Evolutionary conservation across 2,113 vertebrate genomes (phyloP).

Genomic region (Pseudorhombus dupliciocellatus): DNA sequence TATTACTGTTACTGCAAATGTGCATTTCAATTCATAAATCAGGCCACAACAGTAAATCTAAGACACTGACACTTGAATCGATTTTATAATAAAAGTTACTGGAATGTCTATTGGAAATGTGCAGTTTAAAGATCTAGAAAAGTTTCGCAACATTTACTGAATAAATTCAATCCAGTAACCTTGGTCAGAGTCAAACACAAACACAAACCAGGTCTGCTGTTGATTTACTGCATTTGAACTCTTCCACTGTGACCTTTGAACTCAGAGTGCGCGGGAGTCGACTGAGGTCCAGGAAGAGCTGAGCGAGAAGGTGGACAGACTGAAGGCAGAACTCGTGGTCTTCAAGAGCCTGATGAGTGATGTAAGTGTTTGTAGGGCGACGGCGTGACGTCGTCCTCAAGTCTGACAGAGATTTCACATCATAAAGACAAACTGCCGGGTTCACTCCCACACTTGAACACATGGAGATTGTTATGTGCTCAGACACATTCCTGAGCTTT

Average conservation of each 20-base stretch:
- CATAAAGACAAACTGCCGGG: not conserved
- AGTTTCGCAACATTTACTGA: not conserved
- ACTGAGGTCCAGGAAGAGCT: conserved; percentile 91
- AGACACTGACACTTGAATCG: not conserved
- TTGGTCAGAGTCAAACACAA: not conserved
- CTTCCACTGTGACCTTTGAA: conserved; percentile 8
- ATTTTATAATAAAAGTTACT: not conserved
- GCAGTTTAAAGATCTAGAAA: not conserved
- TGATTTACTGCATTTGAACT: conserved; percentile 8
- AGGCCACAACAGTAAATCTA: too few species aligned
- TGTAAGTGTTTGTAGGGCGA: conserved; percentile 83
- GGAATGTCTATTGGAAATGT: too few species aligned
- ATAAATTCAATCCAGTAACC: not conserved
- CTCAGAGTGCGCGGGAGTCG: conserved; percentile 88
- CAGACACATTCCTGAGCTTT: not conserved
- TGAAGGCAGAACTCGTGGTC: conserved; percentile 96
- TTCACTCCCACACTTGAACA: conserved; percentile 1
- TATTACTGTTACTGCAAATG: too few species aligned
- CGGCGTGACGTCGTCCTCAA: not conserved
- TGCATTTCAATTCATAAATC: too few species aligned
- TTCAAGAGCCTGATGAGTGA: conserved; percentile 98
- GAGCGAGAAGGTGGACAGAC: conserved; percentile 91
- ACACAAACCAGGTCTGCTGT: not conserved
- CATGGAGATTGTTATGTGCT: not conserved
- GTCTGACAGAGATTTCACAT: conserved; percentile 11